These are phyloP conservation scores for Thera obeliscata DNA, from an alignment of 2,888 invertebrate genomes.

Conservation along the genomic window DNA sequence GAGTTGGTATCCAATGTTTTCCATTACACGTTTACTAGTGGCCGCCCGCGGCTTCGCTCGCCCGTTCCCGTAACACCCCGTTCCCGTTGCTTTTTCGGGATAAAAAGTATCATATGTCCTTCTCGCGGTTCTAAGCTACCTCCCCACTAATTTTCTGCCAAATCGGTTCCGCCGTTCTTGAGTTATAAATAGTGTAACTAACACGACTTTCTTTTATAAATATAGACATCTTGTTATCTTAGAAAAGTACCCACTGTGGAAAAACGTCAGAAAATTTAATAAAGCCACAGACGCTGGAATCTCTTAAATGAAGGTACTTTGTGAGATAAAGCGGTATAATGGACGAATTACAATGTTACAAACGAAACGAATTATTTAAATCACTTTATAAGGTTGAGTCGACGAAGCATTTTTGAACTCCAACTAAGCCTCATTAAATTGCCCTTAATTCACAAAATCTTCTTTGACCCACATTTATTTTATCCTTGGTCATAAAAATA, in stretches of 20 bases:
- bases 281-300: slow-evolving; percentile 27
- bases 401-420: background rate
- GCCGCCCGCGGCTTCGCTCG: too few species aligned
- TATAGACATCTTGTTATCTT: slow-evolving; percentile 9
- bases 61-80: too few species aligned
- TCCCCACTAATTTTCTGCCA: too few species aligned
- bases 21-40: background rate
- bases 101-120: too few species aligned
- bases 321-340: slow-evolving; percentile 23
- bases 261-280: slow-evolving; percentile 34
- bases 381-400: slow-evolving; percentile 16
- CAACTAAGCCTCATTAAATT: background rate
- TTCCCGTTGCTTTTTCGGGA: too few species aligned
- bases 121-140: too few species aligned
- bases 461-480: background rate
- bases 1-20: background rate
- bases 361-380: slow-evolving; percentile 36
- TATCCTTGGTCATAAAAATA: too few species aligned
- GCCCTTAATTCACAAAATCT: background rate
- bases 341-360: slow-evolving; percentile 24
- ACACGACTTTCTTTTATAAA: too few species aligned
- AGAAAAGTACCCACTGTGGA: slow-evolving; percentile 1
- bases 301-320: slow-evolving; percentile 27
- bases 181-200: too few species aligned
- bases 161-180: too few species aligned